A percentile compares a stretch with the other conserved stretches of the same genome.
phyloP scores from a whole-genome alignment of 2,797 vertebrate genomes.

The Poecilia wingei region DNA sequence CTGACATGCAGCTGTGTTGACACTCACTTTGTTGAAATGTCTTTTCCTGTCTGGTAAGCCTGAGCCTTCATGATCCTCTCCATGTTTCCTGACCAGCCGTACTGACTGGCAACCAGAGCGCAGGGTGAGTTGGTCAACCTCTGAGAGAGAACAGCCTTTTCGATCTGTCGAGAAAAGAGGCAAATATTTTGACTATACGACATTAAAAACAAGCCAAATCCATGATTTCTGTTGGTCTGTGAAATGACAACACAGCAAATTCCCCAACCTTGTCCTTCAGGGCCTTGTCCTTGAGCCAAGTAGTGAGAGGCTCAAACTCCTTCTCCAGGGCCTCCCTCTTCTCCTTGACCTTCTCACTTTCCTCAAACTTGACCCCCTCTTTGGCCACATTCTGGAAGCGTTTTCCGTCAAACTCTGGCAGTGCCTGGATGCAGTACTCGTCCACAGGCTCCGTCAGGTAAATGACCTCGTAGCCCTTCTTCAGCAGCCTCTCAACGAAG shows the following conservation, averaged over 20 bases:
- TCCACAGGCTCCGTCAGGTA: slow-evolving; percentile 98
- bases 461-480: slow-evolving; percentile 98
- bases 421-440: slow-evolving; percentile 97
- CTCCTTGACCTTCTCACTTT: slow-evolving; percentile 95
- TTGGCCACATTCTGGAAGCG: slow-evolving; percentile 98
- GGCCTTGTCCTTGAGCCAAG: slow-evolving; percentile 96
- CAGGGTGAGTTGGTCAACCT: slow-evolving; percentile 94
- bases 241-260: neutral
- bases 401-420: slow-evolving; percentile 97
- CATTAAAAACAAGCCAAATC: neutral
- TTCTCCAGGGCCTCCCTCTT: slow-evolving; percentile 91
- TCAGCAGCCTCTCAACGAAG: slow-evolving; percentile 94
- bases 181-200: neutral
- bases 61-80: slow-evolving; percentile 99
- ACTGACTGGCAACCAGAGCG: slow-evolving; percentile 96
- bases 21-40: slow-evolving; percentile 96
- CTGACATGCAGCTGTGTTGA: neutral
- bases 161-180: slow-evolving; percentile 83
- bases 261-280: slow-evolving; percentile 92
- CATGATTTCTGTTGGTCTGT: neutral
- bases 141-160: slow-evolving; percentile 95
- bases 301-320: slow-evolving; percentile 94
- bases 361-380: slow-evolving; percentile 96
- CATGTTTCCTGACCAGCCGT: slow-evolving; percentile 99
- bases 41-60: slow-evolving; percentile 98